phyloP scores from a whole-genome alignment of 2,888 invertebrate species.

The Melanostoma scalare region DNA sequence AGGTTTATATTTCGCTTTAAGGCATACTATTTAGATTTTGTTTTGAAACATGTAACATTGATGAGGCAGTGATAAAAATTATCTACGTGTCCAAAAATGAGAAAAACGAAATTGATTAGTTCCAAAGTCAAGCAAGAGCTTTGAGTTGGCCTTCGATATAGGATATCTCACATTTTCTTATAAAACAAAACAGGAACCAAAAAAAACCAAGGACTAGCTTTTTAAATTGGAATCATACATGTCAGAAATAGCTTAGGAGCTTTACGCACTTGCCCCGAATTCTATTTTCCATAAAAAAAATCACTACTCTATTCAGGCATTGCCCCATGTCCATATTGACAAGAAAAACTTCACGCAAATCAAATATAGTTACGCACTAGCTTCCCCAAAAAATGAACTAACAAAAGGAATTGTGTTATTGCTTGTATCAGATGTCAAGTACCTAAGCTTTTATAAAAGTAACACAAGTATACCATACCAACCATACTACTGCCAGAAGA shows the following conservation, averaged over 20 bases:
- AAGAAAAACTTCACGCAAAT: slow-evolving; percentile 60
- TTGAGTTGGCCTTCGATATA: not conserved
- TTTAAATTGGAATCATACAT: not conserved
- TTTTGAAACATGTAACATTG: too few relatives aligned
- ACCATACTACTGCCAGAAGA: slow-evolving; percentile 82
- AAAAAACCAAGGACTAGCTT: not conserved
- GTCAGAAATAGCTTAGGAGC: slow-evolving; percentile 46
- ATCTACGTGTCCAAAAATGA: too few relatives aligned
- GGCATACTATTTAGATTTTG: too few relatives aligned
- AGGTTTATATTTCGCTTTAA: too few relatives aligned
- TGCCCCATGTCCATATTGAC: not conserved
- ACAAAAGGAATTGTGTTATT: slow-evolving; percentile 57
- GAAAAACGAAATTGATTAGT: too few relatives aligned
- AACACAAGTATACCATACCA: slow-evolving; percentile 80
- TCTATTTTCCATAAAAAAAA: not conserved
- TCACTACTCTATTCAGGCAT: slow-evolving; percentile 19
- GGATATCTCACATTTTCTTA: not conserved
- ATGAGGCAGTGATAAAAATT: too few relatives aligned
- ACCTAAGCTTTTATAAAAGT: slow-evolving; percentile 64
- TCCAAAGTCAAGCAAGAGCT: too few relatives aligned
- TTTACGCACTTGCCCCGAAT: slow-evolving; percentile 9
- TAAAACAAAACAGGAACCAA: not conserved
- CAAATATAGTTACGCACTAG: slow-evolving; percentile 71
- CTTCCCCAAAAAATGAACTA: slow-evolving; percentile 37
- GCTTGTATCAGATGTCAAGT: slow-evolving; percentile 64